Percentiles rank a stretch among this genome's conserved stretches.
These are phyloP conservation scores for Trissoscelio sp. DNA, from an alignment of 2,888 invertebrate genomes.

Conservation along the genomic window DNA sequence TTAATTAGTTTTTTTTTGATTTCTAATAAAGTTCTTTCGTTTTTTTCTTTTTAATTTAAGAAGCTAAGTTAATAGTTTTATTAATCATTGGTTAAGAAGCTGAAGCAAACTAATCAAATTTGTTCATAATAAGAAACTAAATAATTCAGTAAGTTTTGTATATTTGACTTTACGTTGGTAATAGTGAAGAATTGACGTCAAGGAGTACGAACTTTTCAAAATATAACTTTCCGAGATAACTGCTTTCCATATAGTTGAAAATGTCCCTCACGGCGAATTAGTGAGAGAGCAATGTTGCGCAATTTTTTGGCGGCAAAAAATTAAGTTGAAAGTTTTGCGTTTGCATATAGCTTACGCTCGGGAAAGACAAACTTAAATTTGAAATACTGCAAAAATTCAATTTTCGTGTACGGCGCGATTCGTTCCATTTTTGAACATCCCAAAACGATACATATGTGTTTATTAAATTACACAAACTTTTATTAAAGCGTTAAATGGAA, in stretches of 20 bases:
- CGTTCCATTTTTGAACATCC: conserved; percentile 21
- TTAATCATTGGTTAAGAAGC: too few species aligned
- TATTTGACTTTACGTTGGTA: neutral
- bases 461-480: conserved; percentile 2
- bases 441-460: conserved; percentile 11
- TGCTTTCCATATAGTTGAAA: conserved; percentile 33
- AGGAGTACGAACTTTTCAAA: conserved; percentile 11
- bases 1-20: neutral
- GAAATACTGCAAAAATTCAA: conserved; percentile 42
- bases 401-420: neutral
- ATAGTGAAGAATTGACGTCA: conserved; percentile 10
- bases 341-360: conserved; percentile 18
- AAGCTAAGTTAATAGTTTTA: too few species aligned
- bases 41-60: too few species aligned
- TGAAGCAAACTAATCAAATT: too few species aligned
- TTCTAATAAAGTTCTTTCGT: neutral
- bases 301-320: conserved; percentile 46
- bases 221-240: conserved; percentile 22
- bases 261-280: conserved; percentile 34
- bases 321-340: conserved; percentile 38
- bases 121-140: too few species aligned
- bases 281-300: conserved; percentile 29
- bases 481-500: too few species aligned
- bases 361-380: conserved; percentile 38
- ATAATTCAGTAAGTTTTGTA: neutral